Evolutionary conservation across 2,888 invertebrate genomes (phyloP), one percentile per base, ranked within the genome.

Genomic region (Eupithecia subumbrata): DNA sequence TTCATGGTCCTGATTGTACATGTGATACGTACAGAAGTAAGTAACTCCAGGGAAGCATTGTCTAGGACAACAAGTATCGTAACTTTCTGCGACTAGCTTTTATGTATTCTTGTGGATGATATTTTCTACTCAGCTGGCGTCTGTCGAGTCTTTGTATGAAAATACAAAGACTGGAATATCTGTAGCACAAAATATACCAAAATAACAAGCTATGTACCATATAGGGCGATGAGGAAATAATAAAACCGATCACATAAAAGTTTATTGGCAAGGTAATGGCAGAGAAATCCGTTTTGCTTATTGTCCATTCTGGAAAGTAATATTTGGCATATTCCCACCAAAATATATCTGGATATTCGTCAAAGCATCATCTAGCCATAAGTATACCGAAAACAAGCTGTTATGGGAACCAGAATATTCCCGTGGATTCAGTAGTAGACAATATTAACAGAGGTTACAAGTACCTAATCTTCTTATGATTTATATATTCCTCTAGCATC

Each of bases 11-110:
- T 60, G 60, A 60, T 25, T n/a, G 34, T 34, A 67, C 66, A 34
- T 67, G 22, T n/a, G 66, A 45, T 68, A 68, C 25, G 8, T 16
- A 40, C n/a, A 86, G 84, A 84, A 84, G 84, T 81, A 83, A 83
- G 84, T 80, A 82, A 83, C 84, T 84, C 89, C 84, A 83, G 77
- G 70, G 87, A 80, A 84, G 82, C 80, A 87, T 86, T 88, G 88
- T 86, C 83, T 81, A 75, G 79, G 81, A 87, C 86, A 88, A 88
- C 84, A 81, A 83, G 81, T 84, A 81, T 81, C 82, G 82, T 84
- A 84, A 83, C 84, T 83, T 83, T 78, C 84, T 86, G 85, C 86
- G 86, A 84, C 83, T 81, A 77, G 68, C 75, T 75, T 71, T 64
- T 69, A 71, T 74, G 56, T 74, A 48, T 77, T 56, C 77, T 76